These are phyloP conservation scores for Tapirus indicus DNA, from an alignment of 2,797 vertebrate genomes.

Conservation along the genomic window DNA sequence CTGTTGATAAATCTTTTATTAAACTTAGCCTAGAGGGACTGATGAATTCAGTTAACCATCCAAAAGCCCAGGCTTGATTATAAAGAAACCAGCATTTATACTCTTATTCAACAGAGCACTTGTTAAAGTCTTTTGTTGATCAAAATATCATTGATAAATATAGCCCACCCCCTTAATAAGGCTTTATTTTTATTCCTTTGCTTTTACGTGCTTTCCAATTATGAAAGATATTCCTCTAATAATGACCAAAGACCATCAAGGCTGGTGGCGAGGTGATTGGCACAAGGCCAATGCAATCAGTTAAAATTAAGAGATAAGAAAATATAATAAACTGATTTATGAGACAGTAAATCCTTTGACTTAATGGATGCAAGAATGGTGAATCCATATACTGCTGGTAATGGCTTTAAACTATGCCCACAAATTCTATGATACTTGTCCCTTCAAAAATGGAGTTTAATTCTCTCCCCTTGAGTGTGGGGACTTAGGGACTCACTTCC, in stretches of 20 bases:
- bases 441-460: background rate
- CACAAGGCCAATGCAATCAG: background rate
- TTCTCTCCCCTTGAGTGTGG: background rate
- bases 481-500: background rate
- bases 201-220: background rate
- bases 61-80: background rate
- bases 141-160: background rate
- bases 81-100: background rate
- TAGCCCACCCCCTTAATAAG: background rate
- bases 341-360: background rate
- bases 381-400: background rate
- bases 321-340: background rate
- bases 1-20: slow-evolving; percentile 8
- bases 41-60: background rate
- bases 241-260: background rate
- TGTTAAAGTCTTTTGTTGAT: background rate
- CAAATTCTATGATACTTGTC: background rate
- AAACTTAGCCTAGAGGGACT: background rate
- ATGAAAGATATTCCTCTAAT: background rate
- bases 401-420: background rate
- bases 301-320: background rate
- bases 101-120: background rate
- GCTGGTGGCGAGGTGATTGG: background rate
- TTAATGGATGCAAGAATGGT: background rate
- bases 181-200: background rate